Evolutionary conservation across 2,797 vertebrate species (phyloP), one percentile per base, ranked within the genome.

Genomic region (Brotula barbata): DNA sequence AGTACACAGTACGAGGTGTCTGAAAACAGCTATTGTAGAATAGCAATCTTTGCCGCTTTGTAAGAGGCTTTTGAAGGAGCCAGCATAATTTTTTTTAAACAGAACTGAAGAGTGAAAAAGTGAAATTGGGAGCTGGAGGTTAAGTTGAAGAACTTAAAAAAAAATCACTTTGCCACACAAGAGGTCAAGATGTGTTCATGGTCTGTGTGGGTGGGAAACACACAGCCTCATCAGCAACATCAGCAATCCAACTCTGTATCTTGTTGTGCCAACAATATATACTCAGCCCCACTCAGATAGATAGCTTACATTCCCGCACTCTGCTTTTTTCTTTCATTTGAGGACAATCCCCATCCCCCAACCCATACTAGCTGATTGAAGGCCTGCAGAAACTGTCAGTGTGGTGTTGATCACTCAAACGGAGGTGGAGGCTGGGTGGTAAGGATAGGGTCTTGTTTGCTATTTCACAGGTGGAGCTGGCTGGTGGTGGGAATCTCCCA

Each of bases 381-480:
- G 60, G 50, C 33, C 47, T 39, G 47, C 61, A 45, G 70, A 81
- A 84, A 71, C 80, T 77, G 65, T 78, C 83, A 69, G 76, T 62
- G 71, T 80, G 81, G 73, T 73, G 83, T 64, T 62, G 77, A 84
- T 81, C 67, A 57, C 44, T 36, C 44, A n/a, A 31, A 7, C 1
- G 39, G 40, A 46, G 3, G 15, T 19, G 41, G 40, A 71, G 53
- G 63, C 42, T 25, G 41, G 72, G 36, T 43, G 54, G 58, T 71
- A 59, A 58, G 47, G 67, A 76, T 45, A 7, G 25, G 43, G 49
- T 68, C 77, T 75, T 72, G 65, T 84, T 80, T 87, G 77, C 55
- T 61, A 58, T 80, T 68, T 62, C 80, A 70, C 78, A 83, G 64
- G 87, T 84, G 80, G 61, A 64, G 47, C 64, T 66, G 31, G 42